Conservation (phyloP, 1,140 invertebrate species). For the Orchesella cincta region DNA sequence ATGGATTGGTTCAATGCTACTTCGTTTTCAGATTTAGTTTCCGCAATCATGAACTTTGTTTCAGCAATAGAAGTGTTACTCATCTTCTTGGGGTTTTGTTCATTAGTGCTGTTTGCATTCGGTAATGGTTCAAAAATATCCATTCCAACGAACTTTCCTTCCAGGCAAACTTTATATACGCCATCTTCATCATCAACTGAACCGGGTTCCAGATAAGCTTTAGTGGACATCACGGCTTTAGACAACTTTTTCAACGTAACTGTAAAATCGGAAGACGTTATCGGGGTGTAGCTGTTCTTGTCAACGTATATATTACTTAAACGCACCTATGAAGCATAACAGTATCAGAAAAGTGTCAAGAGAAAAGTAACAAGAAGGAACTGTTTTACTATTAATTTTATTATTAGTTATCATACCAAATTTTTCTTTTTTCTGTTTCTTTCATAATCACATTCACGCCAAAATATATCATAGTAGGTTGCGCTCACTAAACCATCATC, state of each 20-base stretch:
- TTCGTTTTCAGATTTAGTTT: not conserved
- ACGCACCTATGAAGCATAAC: not conserved
- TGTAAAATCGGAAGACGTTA: not conserved
- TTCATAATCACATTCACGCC: constrained; percentile 46
- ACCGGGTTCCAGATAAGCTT: not conserved
- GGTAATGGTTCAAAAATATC: not conserved
- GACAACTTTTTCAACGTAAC: not conserved
- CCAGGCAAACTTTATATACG: not conserved
- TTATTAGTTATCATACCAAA: constrained; percentile 37
- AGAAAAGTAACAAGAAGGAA: not conserved
- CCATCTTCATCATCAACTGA: not conserved
- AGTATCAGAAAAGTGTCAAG: not conserved
- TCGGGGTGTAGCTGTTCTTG: not conserved
- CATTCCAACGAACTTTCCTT: not conserved
- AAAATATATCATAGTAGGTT: constrained; percentile 45
- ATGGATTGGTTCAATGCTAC: not conserved
- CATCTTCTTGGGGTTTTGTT: not conserved
- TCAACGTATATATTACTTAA: not conserved
- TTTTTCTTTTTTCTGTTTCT: constrained; percentile 48
- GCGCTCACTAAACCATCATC: constrained; percentile 40
- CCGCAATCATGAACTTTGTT: no score
- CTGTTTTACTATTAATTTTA: not conserved
- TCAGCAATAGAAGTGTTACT: not conserved
- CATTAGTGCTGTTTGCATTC: not conserved
- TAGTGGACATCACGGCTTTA: not conserved